Base-by-base conservation (phyloP, 1,140 invertebrate species). In the Diabrotica virgifera region DNA sequence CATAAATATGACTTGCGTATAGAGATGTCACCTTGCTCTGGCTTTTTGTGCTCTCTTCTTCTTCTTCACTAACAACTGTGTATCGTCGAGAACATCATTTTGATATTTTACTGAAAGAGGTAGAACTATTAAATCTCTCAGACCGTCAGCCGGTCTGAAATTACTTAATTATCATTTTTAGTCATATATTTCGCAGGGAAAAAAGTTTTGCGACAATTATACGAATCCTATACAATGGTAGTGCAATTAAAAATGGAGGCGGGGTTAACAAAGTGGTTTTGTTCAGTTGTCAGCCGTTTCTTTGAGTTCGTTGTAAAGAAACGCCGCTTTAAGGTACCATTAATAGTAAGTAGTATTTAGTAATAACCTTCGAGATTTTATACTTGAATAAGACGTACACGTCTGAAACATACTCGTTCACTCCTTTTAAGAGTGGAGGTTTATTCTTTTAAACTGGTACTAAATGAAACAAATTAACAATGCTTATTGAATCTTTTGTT, bases 1-100 rank as follows among this genome's bases (percentile, higher is more conserved):
- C 63, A 63, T 62, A 65, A 60, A 67, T 67, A 67, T 67, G 65
- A 67, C 60, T 61, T 63, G 55, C 61, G 65, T 67, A 67, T 67
- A 67, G 65, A 67, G 65, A 67, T 58, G 65, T 67, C 65, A 55
- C 55, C 50, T 55, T 60, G 24, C 40, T 46, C 6, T 46, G 5
- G n/a, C 40, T 46, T 46, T 46, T 46, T 46, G 40, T 46, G 40
- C 40, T 6, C 40, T 46, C 40, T 36, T n/a, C n/a, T n/a, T n/a
- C n/a, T n/a, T n/a, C 13, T 38, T 10, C 65, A 66, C 55, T 66
- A 63, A 63, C 67, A 63, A 64, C 54, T 67, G 53, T 36, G 40
- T 62, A 58, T 52, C 67, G 59, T 36, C 63, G 63, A 62, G 64
- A 62, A 40, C 37, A 64, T 57, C 62, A 64, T 68, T 68, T 64